Evolutionary conservation across 2,888 invertebrate species (phyloP).

Genomic region (Drosophila emarginata): DNA sequence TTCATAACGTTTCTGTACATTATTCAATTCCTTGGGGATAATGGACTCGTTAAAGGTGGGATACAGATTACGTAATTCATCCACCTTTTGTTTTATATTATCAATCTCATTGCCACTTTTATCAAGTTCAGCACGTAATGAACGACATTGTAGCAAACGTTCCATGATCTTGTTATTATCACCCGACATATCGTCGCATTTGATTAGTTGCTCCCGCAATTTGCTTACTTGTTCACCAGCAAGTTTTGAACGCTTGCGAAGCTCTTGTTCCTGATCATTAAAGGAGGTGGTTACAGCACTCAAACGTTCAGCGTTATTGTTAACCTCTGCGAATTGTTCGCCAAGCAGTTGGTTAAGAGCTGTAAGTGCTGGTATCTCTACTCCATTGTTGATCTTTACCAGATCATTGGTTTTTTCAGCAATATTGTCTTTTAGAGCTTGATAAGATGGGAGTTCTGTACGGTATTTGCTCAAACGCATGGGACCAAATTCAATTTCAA

Average conservation of each 20-base stretch:
- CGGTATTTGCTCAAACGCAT: conserved; percentile 91
- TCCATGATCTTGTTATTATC: conserved; percentile 92
- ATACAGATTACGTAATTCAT: conserved; percentile 88
- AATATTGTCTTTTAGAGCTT: conserved; percentile 90
- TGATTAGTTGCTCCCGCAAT: conserved; percentile 91
- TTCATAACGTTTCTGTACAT: conserved; percentile 92
- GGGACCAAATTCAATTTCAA: conserved; percentile 91
- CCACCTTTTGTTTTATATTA: conserved; percentile 87
- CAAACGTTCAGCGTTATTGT: conserved; percentile 88
- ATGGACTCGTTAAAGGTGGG: conserved; percentile 90
- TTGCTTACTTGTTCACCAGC: conserved; percentile 88
- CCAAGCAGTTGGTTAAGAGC: conserved; percentile 87
- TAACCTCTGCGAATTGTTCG: conserved; percentile 90
- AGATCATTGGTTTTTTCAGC: conserved; percentile 91
- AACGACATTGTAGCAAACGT: conserved; percentile 89
- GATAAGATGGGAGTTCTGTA: conserved; percentile 91
- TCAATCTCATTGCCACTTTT: conserved; percentile 87
- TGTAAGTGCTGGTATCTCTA: conserved; percentile 87
- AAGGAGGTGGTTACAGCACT: conserved; percentile 89
- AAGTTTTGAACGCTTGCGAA: conserved; percentile 88
- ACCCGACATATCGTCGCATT: conserved; percentile 94
- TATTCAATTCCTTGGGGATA: conserved; percentile 91
- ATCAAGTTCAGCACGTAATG: conserved; percentile 88
- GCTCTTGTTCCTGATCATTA: conserved; percentile 88
- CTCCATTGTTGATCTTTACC: conserved; percentile 88